phyloP scores from a whole-genome alignment of 2,113 vertebrate species.

The Limnothrissa miodon region DNA sequence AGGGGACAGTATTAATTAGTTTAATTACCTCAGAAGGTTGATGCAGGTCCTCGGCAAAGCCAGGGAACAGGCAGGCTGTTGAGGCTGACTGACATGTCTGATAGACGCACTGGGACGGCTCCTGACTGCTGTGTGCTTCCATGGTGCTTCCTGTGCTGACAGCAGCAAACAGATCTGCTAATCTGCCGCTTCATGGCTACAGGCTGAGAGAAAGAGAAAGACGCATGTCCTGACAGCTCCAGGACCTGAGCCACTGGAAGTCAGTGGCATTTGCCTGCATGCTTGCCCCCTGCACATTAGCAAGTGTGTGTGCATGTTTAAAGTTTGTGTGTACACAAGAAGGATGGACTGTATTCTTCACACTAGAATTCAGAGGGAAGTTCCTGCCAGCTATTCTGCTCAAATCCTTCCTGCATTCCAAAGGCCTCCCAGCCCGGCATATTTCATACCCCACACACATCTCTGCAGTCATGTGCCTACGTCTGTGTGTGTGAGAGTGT shows the following conservation, averaged over 20 bases:
- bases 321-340: background rate
- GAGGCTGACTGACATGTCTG: background rate
- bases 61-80: background rate
- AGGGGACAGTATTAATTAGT: conserved; percentile 38
- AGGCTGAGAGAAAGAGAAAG: background rate
- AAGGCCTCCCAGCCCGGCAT: conserved; percentile 57
- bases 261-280: conserved; percentile 21
- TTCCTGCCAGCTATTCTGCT: conserved; percentile 54
- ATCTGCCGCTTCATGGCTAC: background rate
- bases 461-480: conserved; percentile 55
- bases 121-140: conserved; percentile 22
- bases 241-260: background rate
- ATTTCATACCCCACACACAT: conserved; percentile 60
- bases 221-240: conserved; percentile 49
- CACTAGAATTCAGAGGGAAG: conserved; percentile 50
- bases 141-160: conserved; percentile 2
- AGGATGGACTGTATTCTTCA: conserved; percentile 40
- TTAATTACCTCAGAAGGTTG: conserved; percentile 35
- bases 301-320: background rate
- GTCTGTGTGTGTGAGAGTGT: conserved; percentile 26
- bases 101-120: background rate
- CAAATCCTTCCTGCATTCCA: conserved; percentile 71
- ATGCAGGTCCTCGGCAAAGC: conserved; percentile 21
- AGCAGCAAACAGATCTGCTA: conserved; percentile 7
- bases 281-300: background rate